A percentile compares a stretch with the other conserved stretches of the same genome.
phyloP scores from a whole-genome alignment of 2,113 vertebrate species.

The Esox niger region DNA sequence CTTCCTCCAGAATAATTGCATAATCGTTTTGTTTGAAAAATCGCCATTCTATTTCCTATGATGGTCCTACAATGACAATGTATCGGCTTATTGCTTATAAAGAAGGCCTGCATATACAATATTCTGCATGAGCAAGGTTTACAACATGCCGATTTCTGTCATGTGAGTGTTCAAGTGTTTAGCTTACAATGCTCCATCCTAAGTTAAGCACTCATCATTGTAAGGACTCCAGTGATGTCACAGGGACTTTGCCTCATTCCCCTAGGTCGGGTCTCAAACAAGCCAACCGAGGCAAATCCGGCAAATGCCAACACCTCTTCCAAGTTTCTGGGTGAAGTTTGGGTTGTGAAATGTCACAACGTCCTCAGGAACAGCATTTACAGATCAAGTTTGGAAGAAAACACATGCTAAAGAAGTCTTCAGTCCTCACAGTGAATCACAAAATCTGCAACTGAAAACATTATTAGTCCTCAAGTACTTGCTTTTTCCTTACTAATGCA shows the following conservation, averaged over 20 bases:
- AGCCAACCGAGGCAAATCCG: conserved; percentile 23
- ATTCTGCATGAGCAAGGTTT: too few species aligned
- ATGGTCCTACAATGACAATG: not conserved
- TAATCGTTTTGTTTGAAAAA: not conserved
- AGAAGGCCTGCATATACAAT: not conserved
- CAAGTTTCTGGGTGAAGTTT: not conserved
- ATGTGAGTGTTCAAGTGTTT: not conserved
- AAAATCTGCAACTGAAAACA: too few species aligned
- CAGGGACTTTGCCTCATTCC: conserved; percentile 18
- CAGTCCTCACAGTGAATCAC: too few species aligned
- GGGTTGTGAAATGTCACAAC: conserved; percentile 56
- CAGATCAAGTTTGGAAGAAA: not conserved
- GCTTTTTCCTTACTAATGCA: too few species aligned
- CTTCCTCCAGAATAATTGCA: not conserved
- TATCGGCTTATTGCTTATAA: conserved; percentile 13
- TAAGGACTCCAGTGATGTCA: conserved; percentile 9
- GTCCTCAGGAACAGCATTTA: conserved; percentile 8
- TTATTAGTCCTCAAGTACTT: too few species aligned
- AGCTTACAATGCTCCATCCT: not conserved
- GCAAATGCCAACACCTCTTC: conserved; percentile 36
- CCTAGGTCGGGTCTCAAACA: conserved; percentile 30
- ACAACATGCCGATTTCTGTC: not conserved
- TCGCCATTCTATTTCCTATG: not conserved
- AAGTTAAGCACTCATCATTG: not conserved
- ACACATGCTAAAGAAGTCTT: not conserved